phyloP scores from a whole-genome alignment of 2,113 vertebrate genomes.

The Verasper variegatus region DNA sequence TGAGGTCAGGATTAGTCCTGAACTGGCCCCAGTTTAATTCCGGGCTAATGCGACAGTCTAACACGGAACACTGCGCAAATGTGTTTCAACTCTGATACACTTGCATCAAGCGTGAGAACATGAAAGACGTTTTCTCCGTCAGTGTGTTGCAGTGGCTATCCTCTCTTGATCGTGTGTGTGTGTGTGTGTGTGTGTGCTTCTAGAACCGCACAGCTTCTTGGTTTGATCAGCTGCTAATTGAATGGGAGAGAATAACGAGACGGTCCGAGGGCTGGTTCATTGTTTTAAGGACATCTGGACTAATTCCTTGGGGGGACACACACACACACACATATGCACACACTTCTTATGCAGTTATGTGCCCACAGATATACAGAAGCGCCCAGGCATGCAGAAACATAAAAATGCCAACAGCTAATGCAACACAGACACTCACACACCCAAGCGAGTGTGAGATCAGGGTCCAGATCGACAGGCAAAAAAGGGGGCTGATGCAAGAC shows the following conservation, averaged over 20 bases:
- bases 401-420: constrained; percentile 45
- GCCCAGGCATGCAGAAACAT: constrained; percentile 30
- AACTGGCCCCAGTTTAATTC: too few relatives aligned
- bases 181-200: constrained; percentile 25
- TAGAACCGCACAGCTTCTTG: constrained; percentile 27
- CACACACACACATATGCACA: not conserved
- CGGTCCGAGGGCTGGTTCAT: constrained; percentile 58
- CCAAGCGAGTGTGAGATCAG: not conserved
- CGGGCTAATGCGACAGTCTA: too few relatives aligned
- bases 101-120: constrained; percentile 4
- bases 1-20: too few relatives aligned
- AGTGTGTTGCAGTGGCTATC: too few relatives aligned
- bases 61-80: not conserved
- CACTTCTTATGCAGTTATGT: constrained; percentile 5
- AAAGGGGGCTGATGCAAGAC: not conserved
- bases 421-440: constrained; percentile 8
- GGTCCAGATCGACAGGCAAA: not conserved
- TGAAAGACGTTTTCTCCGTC: not conserved
- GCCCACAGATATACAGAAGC: constrained; percentile 31
- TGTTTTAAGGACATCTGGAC: constrained; percentile 70
- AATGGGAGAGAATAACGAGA: constrained; percentile 56
- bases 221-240: constrained; percentile 68
- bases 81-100: constrained; percentile 42
- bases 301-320: constrained; percentile 23
- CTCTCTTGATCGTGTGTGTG: not conserved